These are phyloP conservation scores for Eupithecia pulchellata DNA, from an alignment of 2,888 invertebrate genomes.

Conservation along the genomic window DNA sequence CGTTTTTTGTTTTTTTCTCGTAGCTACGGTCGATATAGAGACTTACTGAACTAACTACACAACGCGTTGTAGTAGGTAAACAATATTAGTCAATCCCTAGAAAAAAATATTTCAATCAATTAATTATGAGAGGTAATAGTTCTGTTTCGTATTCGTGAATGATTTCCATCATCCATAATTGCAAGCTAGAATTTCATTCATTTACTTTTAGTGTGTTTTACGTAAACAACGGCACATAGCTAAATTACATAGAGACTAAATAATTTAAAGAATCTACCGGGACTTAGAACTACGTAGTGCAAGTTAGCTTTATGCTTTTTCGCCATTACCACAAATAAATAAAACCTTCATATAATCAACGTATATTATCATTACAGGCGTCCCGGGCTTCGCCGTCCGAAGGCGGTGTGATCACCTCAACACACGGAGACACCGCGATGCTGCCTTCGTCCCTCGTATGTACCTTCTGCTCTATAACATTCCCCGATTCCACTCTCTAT, in stretches of 20 bases:
- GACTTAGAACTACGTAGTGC: not conserved
- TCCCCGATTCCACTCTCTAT: conserved; percentile 97
- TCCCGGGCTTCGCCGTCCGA: conserved; percentile 80
- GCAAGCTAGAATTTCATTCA: not conserved
- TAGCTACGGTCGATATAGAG: too few relatives aligned
- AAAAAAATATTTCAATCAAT: too few relatives aligned
- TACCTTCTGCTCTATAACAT: conserved; percentile 96
- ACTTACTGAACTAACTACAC: too few relatives aligned
- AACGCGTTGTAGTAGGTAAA: too few relatives aligned
- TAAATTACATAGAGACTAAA: not conserved
- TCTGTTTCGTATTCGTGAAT: not conserved
- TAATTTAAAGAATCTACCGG: not conserved
- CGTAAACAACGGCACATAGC: not conserved
- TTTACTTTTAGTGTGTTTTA: not conserved
- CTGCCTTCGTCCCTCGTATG: conserved; percentile 89
- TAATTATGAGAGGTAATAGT: too few relatives aligned
- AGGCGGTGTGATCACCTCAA: conserved; percentile 89
- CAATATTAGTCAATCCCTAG: too few relatives aligned
- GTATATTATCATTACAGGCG: conserved; percentile 57
- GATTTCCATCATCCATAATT: not conserved
- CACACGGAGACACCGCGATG: conserved; percentile 86
- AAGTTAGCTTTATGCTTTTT: conserved; percentile 23
- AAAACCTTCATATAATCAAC: conserved; percentile 19
- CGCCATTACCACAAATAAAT: not conserved
- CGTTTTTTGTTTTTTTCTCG: too few relatives aligned